Base-by-base conservation (phyloP, 2,888 invertebrate species). In the Amiota communis region DNA sequence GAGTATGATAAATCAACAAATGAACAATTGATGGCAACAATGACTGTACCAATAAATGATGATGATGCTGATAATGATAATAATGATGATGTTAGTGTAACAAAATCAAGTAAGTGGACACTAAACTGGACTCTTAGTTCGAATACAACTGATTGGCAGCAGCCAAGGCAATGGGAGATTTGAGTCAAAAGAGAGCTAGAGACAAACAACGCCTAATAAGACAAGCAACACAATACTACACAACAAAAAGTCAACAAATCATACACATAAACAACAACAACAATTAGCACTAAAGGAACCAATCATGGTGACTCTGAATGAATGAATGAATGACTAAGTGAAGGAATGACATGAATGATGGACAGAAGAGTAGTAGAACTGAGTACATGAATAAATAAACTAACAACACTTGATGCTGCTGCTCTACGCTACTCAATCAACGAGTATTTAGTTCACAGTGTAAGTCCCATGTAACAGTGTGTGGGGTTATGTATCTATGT, bases 311-410 rank as follows among this genome's bases (percentile, higher is more conserved):
- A 67, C 15, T 71, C 23, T 57, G 72, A 65, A 73, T 72, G 74
- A 72, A 59, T 63, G 74, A 70, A 49, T 59, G 48, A 71, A 51
- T 61, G 70, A 68, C 8, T 47, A 56, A 76, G 8, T 47, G 59
- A 76, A 49, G 9, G 69, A 59, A 72, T 75, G 79, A 80, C 36
- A 79, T 85, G 85, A 36, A 36, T 84, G 71, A 36, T 68, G 72
- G 72, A 74, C 36, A 74, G 73, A 70, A 69, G 81, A 36, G 36
- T 6, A 36, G 36, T 6, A 36, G 6, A 36, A 36, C 78, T 80
- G 83, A 82, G 84, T 83, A 79, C 83, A 83, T 83, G 84, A 83
- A 83, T 83, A 83, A 83, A 83, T 83, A 84, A 84, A 78, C 76
- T 75, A 71, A 84, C 53, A 51, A 51, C 13, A 12, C 53, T 51